These are phyloP conservation scores for Sinocyclocheilus anophthalmus DNA, from an alignment of 2,113 vertebrate genomes.

Conservation along the genomic window DNA sequence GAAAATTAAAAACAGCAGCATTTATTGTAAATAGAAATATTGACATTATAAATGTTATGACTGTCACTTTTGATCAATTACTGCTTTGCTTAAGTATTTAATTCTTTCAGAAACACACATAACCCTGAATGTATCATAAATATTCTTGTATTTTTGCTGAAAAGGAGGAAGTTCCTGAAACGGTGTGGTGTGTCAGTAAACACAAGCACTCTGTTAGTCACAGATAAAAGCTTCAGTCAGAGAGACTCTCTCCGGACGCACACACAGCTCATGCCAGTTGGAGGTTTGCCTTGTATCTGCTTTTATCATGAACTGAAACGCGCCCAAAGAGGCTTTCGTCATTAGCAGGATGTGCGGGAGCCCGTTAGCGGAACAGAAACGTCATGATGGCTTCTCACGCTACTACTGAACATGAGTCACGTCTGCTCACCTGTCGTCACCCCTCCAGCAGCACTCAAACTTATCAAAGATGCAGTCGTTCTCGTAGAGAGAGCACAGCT, in stretches of 20 bases:
- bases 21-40: background rate
- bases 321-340: background rate
- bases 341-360: background rate
- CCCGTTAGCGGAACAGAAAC: background rate
- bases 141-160: background rate
- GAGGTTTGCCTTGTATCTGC: background rate
- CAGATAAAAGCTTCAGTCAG: conserved; percentile 55
- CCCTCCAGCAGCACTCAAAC: conserved; percentile 98
- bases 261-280: background rate
- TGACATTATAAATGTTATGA: background rate
- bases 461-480: conserved; percentile 99
- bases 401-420: background rate
- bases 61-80: background rate
- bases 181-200: background rate
- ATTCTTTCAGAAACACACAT: background rate
- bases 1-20: background rate
- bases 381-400: background rate
- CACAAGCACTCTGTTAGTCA: conserved; percentile 34
- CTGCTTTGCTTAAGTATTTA: background rate
- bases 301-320: background rate
- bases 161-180: background rate
- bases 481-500: conserved; percentile 84
- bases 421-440: conserved; percentile 85
- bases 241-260: conserved; percentile 37
- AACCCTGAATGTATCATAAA: too few relatives aligned